Percentiles rank a stretch among this genome's conserved stretches.
These are phyloP conservation scores for Galemys pyrenaicus DNA, from an alignment of 2,113 vertebrate species.

Conservation along the genomic window DNA sequence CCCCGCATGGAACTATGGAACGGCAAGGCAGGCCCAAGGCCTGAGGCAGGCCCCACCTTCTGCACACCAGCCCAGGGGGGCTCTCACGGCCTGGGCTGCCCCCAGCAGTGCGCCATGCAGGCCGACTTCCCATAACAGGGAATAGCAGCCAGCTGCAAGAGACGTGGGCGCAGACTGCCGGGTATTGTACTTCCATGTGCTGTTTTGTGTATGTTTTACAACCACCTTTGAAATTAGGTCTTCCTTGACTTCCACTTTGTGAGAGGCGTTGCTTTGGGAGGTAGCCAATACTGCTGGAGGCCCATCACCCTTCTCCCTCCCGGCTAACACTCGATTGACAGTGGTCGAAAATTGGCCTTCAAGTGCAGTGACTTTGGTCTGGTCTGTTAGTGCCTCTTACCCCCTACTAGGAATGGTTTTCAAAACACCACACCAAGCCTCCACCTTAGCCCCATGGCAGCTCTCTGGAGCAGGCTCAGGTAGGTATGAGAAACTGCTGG, in stretches of 20 bases:
- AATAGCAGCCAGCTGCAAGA: no score
- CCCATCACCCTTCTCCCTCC: neutral
- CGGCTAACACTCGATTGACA: neutral
- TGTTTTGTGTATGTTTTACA: neutral
- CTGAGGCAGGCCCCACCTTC: neutral
- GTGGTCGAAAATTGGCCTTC: neutral
- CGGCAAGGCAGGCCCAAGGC: neutral
- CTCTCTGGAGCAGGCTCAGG: neutral
- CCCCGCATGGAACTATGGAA: neutral
- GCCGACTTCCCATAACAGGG: neutral
- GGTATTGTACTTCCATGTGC: no score
- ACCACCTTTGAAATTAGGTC: neutral
- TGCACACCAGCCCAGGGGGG: neutral
- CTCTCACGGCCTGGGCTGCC: neutral
- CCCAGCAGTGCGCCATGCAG: neutral
- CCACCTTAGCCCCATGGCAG: no score
- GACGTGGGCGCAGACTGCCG: no score
- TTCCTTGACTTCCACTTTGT: neutral
- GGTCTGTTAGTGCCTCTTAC: neutral
- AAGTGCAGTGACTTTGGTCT: neutral
- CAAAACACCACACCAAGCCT: neutral
- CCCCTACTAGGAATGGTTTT: neutral
- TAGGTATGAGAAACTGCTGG: neutral
- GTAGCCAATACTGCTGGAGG: neutral
- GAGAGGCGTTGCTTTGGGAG: neutral